Evolutionary conservation across 2,113 vertebrate genomes (phyloP).

Genomic region (Myotis lucifugus): DNA sequence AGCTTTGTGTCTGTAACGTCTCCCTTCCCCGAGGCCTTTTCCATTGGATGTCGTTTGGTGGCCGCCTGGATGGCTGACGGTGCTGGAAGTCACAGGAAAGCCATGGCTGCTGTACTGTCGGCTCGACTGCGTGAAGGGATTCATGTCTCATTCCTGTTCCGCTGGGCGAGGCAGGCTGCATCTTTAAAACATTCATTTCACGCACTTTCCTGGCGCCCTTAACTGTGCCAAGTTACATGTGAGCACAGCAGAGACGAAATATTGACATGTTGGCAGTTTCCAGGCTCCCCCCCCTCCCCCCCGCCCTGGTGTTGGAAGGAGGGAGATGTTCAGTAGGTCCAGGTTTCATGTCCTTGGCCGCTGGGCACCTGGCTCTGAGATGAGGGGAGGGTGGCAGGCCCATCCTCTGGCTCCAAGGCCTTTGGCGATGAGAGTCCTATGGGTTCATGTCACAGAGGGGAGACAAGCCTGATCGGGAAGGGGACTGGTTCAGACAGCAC

Average conservation of each 20-base stretch:
- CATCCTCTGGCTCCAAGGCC: neutral
- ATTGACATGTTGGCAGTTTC: neutral
- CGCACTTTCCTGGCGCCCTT: neutral
- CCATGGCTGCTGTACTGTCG: fast-evolving
- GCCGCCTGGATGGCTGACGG: neutral
- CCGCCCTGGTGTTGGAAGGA: neutral
- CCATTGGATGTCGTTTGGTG: neutral
- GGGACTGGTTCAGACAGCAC: neutral
- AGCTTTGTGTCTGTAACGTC: fast-evolving
- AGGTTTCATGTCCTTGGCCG: neutral
- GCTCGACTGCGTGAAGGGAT: neutral
- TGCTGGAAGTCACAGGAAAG: neutral
- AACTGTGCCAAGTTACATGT: neutral
- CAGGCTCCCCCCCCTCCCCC: neutral
- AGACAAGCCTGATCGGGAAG: neutral
- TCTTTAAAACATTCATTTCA: neutral
- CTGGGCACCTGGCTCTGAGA: neutral
- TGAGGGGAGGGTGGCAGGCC: neutral
- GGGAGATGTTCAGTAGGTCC: neutral
- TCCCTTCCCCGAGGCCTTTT: neutral
- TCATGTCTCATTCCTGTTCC: neutral
- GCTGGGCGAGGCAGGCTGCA: neutral
- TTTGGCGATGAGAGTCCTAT: neutral
- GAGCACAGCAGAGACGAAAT: neutral
- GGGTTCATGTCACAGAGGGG: neutral